Conservation (phyloP, 2,113 vertebrate species). For the Nannospalax galili region DNA sequence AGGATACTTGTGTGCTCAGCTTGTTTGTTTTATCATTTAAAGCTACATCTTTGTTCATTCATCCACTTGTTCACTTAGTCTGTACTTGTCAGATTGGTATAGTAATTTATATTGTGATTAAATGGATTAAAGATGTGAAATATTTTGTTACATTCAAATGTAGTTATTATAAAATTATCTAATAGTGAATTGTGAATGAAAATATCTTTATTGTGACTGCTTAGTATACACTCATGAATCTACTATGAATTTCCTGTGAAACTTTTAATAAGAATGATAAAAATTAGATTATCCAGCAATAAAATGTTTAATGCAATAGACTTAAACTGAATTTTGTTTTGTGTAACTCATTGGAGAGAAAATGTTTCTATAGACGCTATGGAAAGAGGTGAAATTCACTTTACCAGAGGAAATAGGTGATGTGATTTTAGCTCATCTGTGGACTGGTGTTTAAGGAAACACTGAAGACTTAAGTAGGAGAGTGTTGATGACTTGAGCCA, state of each 20-base stretch:
- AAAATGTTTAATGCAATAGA: conserved; percentile 30
- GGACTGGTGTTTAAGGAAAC: neutral
- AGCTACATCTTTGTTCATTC: neutral
- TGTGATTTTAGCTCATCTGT: neutral
- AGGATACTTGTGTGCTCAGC: neutral
- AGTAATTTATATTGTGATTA: conserved; percentile 39
- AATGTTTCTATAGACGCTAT: neutral
- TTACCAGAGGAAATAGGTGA: neutral
- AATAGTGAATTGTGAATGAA: conserved; percentile 37
- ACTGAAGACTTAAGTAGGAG: neutral
- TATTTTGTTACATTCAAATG: conserved; percentile 53
- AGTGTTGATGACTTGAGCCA: neutral
- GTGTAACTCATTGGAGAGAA: neutral
- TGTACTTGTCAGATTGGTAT: conserved; percentile 37
- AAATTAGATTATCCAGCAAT: conserved; percentile 41
- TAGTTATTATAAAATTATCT: conserved; percentile 60
- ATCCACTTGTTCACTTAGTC: neutral
- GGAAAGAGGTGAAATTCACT: neutral
- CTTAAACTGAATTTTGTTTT: conserved; percentile 4
- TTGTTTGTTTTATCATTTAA: conserved; percentile 31
- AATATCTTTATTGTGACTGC: conserved; percentile 8
- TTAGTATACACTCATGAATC: conserved; percentile 23
- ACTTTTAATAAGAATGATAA: conserved; percentile 50
- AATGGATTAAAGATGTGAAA: conserved; percentile 41
- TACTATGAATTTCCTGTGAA: conserved; percentile 54